These are phyloP conservation scores for Diplodus puntazzo DNA, from an alignment of 2,797 vertebrate genomes.

Conservation along the genomic window DNA sequence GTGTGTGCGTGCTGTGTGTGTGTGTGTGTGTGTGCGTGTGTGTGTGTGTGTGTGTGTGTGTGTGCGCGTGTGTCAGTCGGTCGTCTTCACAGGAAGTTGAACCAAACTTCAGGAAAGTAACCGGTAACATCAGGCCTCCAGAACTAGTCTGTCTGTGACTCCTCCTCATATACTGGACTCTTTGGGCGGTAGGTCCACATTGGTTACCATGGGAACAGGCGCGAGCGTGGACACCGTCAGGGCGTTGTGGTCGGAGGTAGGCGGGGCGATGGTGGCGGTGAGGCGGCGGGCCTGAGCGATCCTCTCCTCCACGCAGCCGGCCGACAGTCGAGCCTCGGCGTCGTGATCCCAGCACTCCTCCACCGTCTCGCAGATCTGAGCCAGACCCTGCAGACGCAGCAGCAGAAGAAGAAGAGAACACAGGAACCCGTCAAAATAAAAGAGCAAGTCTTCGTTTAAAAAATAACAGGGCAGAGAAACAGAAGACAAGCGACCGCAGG, in stretches of 20 bases:
- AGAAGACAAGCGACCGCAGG: too few relatives aligned
- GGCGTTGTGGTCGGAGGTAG: conserved; percentile 90
- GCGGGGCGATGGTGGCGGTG: conserved; percentile 72
- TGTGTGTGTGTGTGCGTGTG: conserved; percentile 27
- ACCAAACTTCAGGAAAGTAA: conserved; percentile 48
- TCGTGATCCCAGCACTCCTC: conserved; percentile 99
- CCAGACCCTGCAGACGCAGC: conserved; percentile 86
- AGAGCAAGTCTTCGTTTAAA: not conserved
- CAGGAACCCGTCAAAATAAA: too few relatives aligned
- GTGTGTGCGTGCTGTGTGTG: conserved; percentile 25
- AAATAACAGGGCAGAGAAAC: too few relatives aligned
- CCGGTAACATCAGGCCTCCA: conserved; percentile 14
- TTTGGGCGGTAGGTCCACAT: conserved; percentile 94
- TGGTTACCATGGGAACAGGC: conserved; percentile 88
- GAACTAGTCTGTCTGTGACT: not conserved
- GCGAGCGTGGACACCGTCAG: conserved; percentile 88
- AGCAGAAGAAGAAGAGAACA: not conserved
- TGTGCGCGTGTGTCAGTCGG: not conserved
- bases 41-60: conserved; percentile 1
- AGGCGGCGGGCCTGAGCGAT: conserved; percentile 91
- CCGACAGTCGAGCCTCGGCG: conserved; percentile 94
- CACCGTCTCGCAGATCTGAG: conserved; percentile 93
- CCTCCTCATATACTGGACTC: conserved; percentile 91
- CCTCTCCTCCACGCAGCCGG: conserved; percentile 95
- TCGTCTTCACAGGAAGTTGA: conserved; percentile 66